Evolutionary conservation across 2,888 invertebrate genomes (phyloP).

Genomic region (Alentia gelatinosa): DNA sequence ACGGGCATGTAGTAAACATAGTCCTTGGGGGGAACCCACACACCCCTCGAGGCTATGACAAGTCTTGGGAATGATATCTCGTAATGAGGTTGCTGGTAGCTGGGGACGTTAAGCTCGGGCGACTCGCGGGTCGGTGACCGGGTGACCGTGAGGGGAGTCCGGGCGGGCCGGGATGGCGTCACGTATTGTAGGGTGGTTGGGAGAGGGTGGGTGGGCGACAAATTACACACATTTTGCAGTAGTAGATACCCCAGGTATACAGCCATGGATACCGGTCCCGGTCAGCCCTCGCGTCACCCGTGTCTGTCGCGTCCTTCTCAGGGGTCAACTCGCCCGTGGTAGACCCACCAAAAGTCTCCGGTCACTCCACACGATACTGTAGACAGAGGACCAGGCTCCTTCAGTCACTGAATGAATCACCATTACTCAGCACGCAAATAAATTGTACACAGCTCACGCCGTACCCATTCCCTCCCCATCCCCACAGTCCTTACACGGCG

Average conservation of each 20-base stretch:
- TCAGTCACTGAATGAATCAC: no score
- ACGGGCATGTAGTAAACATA: not conserved
- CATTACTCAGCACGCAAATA: not conserved
- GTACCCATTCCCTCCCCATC: not conserved
- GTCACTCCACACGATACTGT: no score
- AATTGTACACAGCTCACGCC: not conserved
- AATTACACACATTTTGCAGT: no score
- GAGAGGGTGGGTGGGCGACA: no score
- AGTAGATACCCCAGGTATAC: not conserved
- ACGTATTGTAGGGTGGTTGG: no score
- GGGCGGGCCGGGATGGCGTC: not conserved
- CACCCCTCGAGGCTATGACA: not conserved
- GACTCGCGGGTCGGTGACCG: not conserved
- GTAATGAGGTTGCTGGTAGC: not conserved
- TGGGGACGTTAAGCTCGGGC: not conserved
- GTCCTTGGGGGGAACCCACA: not conserved
- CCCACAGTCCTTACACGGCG: not conserved
- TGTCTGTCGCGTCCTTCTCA: no score
- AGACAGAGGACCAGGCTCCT: no score
- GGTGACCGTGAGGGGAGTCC: not conserved
- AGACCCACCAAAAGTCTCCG: no score
- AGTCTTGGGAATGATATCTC: slow-evolving; percentile 51
- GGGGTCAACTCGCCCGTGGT: no score
- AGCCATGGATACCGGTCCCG: not conserved
- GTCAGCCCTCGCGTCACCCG: not conserved